Evolutionary conservation across 2,888 invertebrate species (phyloP).

Genomic region (Chrysotoxum bicinctum): DNA sequence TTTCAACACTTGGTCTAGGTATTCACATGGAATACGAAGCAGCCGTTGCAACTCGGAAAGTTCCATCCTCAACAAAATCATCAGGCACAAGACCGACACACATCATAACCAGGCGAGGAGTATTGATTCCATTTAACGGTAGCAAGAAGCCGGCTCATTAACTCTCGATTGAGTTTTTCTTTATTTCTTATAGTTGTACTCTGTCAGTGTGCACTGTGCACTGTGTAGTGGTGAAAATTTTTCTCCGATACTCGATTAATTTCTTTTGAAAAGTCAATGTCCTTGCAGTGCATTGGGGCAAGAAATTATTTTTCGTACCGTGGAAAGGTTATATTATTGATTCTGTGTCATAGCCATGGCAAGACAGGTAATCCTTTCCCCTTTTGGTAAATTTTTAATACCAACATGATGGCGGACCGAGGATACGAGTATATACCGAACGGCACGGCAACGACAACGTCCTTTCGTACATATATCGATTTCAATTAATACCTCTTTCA

Average conservation of each 20-base stretch:
- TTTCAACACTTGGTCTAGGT: slow-evolving; percentile 10
- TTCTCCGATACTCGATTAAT: slow-evolving; percentile 54
- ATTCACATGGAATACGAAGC: background rate
- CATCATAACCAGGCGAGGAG: slow-evolving; percentile 14
- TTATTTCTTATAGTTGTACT: background rate
- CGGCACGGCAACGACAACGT: background rate
- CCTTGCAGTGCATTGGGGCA: slow-evolving; percentile 61
- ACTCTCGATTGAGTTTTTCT: slow-evolving; percentile 54
- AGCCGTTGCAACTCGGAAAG: slow-evolving; percentile 11
- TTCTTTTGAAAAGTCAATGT: slow-evolving; percentile 65
- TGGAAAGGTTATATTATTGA: slow-evolving; percentile 48
- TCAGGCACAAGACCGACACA: slow-evolving; percentile 13
- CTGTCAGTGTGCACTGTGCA: background rate
- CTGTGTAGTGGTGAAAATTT: slow-evolving; percentile 25
- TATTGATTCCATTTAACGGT: slow-evolving; percentile 63
- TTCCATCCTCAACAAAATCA: slow-evolving; percentile 37
- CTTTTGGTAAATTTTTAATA: slow-evolving; percentile 34
- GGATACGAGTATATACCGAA: background rate
- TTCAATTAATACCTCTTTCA: slow-evolving; percentile 40
- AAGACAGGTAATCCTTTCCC: slow-evolving; percentile 32
- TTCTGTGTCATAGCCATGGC: slow-evolving; percentile 30
- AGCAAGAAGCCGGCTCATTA: slow-evolving; percentile 63
- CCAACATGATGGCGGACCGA: slow-evolving; percentile 2
- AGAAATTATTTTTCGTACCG: slow-evolving; percentile 50
- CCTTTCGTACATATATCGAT: slow-evolving; percentile 31